These are phyloP conservation scores for Pristionchus fissidentatus DNA, from an alignment of 2,888 invertebrate species.

Conservation along the genomic window DNA sequence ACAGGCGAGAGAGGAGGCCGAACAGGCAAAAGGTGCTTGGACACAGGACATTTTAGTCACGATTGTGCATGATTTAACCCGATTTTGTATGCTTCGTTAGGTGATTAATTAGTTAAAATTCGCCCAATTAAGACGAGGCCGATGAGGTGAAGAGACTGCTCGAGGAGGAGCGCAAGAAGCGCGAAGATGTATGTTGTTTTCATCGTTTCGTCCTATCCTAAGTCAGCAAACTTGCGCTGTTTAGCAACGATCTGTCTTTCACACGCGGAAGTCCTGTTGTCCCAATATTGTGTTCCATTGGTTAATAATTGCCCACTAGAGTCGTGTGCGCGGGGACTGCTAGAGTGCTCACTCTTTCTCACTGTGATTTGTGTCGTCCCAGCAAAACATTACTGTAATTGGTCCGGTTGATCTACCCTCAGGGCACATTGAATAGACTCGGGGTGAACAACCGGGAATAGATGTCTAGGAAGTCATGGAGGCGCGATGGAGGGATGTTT, in stretches of 20 bases:
- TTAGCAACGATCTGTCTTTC: slow-evolving; percentile 3
- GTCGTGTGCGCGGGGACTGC: neutral
- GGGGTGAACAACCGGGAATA: neutral
- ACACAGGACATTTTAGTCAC: neutral
- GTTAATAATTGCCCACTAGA: neutral
- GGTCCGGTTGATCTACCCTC: too few species aligned
- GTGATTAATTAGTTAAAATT: neutral
- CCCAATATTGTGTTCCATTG: neutral
- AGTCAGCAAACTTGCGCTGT: neutral
- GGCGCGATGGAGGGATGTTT: slow-evolving; percentile 32
- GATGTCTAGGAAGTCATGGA: neutral
- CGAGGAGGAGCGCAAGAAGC: slow-evolving; percentile 93
- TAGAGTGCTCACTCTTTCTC: neutral
- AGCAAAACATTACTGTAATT: too few species aligned
- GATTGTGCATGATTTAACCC: neutral
- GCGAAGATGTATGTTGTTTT: slow-evolving; percentile 88
- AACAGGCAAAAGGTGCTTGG: slow-evolving; percentile 90
- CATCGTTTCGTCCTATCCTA: neutral
- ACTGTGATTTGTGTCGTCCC: neutral
- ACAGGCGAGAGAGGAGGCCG: slow-evolving; percentile 98
- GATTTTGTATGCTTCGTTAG: slow-evolving; percentile 8
- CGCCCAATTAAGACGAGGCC: slow-evolving; percentile 84
- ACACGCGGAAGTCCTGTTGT: too few species aligned
- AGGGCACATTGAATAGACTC: neutral
- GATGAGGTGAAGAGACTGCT: slow-evolving; percentile 95